Evolutionary conservation across 2,797 vertebrate species (phyloP), one percentile per base, ranked within the genome.

Genomic region (Poeciliopsis presidionis): DNA sequence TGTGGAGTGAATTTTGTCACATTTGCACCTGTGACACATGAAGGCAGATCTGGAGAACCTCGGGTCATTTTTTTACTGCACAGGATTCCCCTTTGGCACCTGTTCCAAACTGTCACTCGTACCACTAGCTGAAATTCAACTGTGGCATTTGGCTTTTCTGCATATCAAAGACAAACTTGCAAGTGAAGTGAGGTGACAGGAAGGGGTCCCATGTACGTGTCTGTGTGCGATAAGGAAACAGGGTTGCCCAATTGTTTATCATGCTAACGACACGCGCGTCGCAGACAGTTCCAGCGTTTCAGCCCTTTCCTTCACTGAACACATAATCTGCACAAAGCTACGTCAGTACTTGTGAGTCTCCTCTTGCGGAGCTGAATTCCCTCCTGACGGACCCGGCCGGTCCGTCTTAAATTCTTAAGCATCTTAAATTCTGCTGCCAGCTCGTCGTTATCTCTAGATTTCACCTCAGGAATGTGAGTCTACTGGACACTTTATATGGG

Each of bases 301-400:
- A 30, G 47, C 39, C 80, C 33, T 61, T 81, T 76, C 57, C 30
- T 73, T 70, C 49, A 16, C 61, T n/a, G 12, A 22, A 18, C 49
- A 45, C 25, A 9, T 7, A 8, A 71, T 0, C 2, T 20, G 4
- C 1, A 5, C 13, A 14, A 16, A 79, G 25, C 8, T 39, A 53
- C 11, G 8, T 7, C 18, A 5, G 46, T 25, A 55, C 74, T 49
- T 39, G 28, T 33, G 12, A 74, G n/a, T 57, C 61, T 72, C 46
- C 59, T 30, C 28, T 30, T 47, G 28, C 11, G 57, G 45, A 80
- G 47, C 2, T 75, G 51, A 86, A 81, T 78, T 89, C 76, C 81
- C 75, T 28, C 33, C 63, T 22, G 79, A 22, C 18, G 3, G 8
- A 0, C 30, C 30, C 6, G 84, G 87, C 61, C 81, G 86, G n/a